A percentile compares a stretch with the other conserved stretches of the same genome.
These are phyloP conservation scores for Iselma pallidipennis DNA, from an alignment of 2,888 invertebrate genomes.

Conservation along the genomic window DNA sequence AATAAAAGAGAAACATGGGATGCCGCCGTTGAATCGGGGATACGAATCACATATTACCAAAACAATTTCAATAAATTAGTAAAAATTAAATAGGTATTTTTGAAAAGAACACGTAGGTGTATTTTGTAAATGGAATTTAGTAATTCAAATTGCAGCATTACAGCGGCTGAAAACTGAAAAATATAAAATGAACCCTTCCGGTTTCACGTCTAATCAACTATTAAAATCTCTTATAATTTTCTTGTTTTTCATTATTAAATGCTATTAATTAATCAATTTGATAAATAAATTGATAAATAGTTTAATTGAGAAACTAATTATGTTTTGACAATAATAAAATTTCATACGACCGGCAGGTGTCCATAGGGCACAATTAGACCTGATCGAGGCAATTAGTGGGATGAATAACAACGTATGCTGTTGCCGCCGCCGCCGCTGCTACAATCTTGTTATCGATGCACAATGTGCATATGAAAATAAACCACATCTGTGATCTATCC, in stretches of 20 bases:
- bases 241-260: no score
- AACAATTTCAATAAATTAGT: conserved; percentile 28
- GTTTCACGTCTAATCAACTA: background rate
- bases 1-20: conserved; percentile 23
- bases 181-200: no score
- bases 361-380: conserved; percentile 1
- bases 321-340: background rate
- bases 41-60: conserved; percentile 17
- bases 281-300: no score
- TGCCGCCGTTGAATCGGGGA: conserved; percentile 11
- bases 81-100: conserved; percentile 24
- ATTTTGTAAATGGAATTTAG: conserved; percentile 21
- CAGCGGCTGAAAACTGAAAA: no score
- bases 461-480: background rate
- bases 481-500: no score
- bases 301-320: background rate
- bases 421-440: background rate
- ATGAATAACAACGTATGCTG: no score
- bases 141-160: background rate
- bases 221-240: background rate
- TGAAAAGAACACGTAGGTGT: conserved; percentile 16
- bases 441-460: background rate
- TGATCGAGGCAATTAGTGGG: background rate
- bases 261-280: no score
- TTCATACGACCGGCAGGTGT: background rate